Base-by-base conservation (phyloP, 92 coral and sea anemone genomes). In the Metridium senile region DNA sequence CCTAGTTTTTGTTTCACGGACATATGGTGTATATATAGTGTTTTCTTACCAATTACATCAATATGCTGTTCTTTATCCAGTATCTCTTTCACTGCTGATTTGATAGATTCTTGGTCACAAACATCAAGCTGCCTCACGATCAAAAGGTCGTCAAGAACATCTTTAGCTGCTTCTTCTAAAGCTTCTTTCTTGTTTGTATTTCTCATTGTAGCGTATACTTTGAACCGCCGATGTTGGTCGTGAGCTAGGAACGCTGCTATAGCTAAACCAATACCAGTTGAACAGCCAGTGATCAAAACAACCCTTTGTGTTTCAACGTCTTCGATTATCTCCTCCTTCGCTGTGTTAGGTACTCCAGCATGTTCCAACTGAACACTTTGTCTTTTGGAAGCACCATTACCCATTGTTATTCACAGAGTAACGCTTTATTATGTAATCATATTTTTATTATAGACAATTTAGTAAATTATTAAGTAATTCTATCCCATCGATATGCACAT, bases 171-270 rank as follows among this genome's bases (percentile, higher is more conserved):
- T 71, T 86, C 81, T 65, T 82, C 87, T 62, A 92, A 76, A 23
- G 62, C 87, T 27, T 68, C 93, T 81, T 89, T 92, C 89, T 92
- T 92, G 47, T 77, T 51, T 20, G 86, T 75, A 74, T 92, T 89
- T 74, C 97, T 64, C 93, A 92, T 92, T 33, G 93, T 84, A 34
- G 92, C 92, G 76, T 88, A 88, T 28, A 88, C 89, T 79, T 80
- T 88, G 68, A 88, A 88, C 45, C 92, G 78, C 77, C 84, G 84
- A 34, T 84, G 75, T 0, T 82, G 58, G 57, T 88, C 93, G 63
- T 79, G 69, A 26, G 93, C 88, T 75, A 88, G 86, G 70, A 69
- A 68, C 8, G 82, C 89, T 10, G 93, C 89, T 3, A 83, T 57
- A 32, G 86, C 68, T 27, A 88, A 85, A 23, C 93, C 93, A 2